These are phyloP conservation scores for Salvelinus alpinus DNA, from an alignment of 2,113 vertebrate genomes.

Conservation along the genomic window DNA sequence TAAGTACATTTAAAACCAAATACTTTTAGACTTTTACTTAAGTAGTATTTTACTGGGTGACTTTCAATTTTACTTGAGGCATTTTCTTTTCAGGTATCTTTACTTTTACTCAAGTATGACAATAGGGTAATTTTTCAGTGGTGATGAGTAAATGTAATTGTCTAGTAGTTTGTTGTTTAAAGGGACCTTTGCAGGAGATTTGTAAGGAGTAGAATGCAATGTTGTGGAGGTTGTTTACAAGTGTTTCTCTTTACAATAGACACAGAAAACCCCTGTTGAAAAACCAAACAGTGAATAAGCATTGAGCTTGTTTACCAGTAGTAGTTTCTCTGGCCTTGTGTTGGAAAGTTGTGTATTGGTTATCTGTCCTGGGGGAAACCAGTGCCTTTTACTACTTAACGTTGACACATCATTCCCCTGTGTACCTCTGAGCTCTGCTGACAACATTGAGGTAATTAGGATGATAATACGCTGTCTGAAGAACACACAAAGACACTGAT, in stretches of 20 bases:
- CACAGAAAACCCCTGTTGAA: neutral
- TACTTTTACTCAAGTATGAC: no score
- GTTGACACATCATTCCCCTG: neutral
- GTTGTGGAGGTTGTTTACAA: neutral
- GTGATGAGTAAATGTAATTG: no score
- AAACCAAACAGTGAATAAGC: neutral
- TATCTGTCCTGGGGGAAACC: neutral
- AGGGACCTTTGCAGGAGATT: neutral
- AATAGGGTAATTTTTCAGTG: no score
- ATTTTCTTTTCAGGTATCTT: no score
- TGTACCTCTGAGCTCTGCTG: neutral
- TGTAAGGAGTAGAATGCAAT: neutral
- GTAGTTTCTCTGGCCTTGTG: neutral
- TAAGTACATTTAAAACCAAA: no score
- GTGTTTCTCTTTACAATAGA: no score
- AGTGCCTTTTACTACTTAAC: neutral
- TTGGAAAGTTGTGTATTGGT: neutral
- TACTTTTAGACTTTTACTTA: no score
- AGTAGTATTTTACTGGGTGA: no score
- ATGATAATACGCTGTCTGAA: neutral
- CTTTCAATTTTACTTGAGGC: no score
- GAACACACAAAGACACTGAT: neutral
- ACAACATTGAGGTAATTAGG: neutral
- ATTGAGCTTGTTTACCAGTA: neutral
- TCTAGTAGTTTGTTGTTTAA: neutral